A percentile compares a stretch with the other conserved stretches of the same genome.
phyloP scores from a whole-genome alignment of 2,797 vertebrate species.

The Calcarius lapponicus region DNA sequence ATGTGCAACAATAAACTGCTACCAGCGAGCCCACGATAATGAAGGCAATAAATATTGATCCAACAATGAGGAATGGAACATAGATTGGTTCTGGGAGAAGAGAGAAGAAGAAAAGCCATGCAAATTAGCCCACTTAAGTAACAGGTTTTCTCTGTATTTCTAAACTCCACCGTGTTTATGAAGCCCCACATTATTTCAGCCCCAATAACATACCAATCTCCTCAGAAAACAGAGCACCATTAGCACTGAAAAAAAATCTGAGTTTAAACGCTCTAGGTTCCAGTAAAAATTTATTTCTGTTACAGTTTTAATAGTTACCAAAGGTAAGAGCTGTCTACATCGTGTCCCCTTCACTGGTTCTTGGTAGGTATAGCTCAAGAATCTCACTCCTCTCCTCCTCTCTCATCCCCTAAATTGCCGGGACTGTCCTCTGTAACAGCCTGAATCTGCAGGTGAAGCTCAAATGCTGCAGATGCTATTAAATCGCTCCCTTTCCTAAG shows the following conservation, averaged over 20 bases:
- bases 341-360: rapidly evolving
- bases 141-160: rapidly evolving
- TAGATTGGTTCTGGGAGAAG: conserved; percentile 89
- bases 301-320: not conserved
- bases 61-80: conserved; percentile 96
- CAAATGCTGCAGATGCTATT: not conserved
- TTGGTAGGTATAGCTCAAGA: not conserved
- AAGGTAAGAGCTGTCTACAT: not conserved
- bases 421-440: not conserved
- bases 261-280: not conserved
- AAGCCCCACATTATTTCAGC: not conserved
- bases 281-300: not conserved
- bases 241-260: not conserved
- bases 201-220: not conserved
- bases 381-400: not conserved
- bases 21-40: conserved; percentile 93
- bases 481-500: no score
- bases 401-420: not conserved
- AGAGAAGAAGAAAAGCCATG: not conserved
- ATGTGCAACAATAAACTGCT: conserved; percentile 96
- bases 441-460: not conserved
- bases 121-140: not conserved
- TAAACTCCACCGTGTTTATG: not conserved
- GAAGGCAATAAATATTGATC: conserved; percentile 97
- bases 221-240: not conserved